Evolutionary conservation across 1,140 invertebrate genomes (phyloP).

Genomic region (Coenobita brevimanus): DNA sequence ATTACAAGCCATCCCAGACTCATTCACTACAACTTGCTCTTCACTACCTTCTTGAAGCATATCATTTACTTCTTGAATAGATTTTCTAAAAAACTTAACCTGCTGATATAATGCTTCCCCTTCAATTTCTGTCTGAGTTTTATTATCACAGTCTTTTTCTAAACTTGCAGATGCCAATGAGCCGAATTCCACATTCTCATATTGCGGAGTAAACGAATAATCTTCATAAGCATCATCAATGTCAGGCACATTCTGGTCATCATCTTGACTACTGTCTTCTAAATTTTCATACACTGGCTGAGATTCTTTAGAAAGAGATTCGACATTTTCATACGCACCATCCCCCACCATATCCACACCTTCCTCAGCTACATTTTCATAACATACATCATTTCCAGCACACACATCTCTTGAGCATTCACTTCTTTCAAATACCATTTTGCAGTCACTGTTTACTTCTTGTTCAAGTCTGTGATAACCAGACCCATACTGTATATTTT

Average conservation of each 20-base stretch:
- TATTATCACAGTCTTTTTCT: conserved; percentile 34
- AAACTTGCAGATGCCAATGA: conserved; percentile 21
- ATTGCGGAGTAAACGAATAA: conserved; percentile 59
- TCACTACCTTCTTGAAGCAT: conserved; percentile 73
- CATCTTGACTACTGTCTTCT: conserved; percentile 51
- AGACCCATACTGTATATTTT: conserved; percentile 64
- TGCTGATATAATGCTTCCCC: conserved; percentile 79
- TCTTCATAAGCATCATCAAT: conserved; percentile 67
- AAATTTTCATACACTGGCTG: conserved; percentile 57
- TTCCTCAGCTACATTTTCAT: conserved; percentile 39
- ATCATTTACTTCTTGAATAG: conserved; percentile 84
- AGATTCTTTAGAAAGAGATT: conserved; percentile 47
- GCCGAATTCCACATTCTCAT: conserved; percentile 67
- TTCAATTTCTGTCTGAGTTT: conserved; percentile 61
- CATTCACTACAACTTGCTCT: not conserved
- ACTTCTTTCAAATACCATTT: conserved; percentile 24
- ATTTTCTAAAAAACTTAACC: conserved; percentile 82
- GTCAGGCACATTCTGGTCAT: conserved; percentile 49
- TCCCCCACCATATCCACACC: conserved; percentile 11
- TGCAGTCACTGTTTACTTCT: conserved; percentile 47
- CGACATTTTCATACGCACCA: conserved; percentile 62
- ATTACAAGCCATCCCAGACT: conserved; percentile 18
- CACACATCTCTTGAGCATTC: conserved; percentile 1
- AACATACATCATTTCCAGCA: conserved; percentile 14
- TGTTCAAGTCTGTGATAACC: conserved; percentile 49